Evolutionary conservation across 2,888 invertebrate species (phyloP).

Genomic region (Xylocampa areola): DNA sequence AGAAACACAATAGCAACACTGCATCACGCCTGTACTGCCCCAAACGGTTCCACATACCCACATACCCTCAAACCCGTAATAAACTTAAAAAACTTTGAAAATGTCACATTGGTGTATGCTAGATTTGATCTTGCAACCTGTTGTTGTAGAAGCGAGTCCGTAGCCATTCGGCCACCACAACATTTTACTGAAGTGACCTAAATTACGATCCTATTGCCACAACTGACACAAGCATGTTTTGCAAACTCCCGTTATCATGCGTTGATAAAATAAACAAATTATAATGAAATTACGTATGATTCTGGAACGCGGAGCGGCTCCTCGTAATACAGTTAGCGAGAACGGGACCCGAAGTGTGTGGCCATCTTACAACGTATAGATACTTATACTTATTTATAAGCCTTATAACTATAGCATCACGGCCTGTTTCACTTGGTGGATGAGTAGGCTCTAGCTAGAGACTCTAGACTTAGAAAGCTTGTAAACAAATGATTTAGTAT

Average conservation of each 20-base stretch:
- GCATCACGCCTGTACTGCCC: no score
- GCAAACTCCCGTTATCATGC: background rate
- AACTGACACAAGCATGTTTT: background rate
- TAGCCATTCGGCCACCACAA: no score
- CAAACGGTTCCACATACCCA: no score
- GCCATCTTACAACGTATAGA: conserved; percentile 20
- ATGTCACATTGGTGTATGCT: no score
- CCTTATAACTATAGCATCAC: conserved; percentile 16
- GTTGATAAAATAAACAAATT: conserved; percentile 44
- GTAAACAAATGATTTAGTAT: background rate
- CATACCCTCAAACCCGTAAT: no score
- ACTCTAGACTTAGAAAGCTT: conserved; percentile 6
- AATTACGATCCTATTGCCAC: no score
- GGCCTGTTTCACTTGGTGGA: conserved; percentile 3
- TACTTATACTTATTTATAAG: conserved; percentile 17
- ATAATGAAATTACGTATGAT: conserved; percentile 51
- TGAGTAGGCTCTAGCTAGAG: no score
- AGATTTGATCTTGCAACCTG: no score
- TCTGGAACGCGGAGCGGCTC: conserved; percentile 50
- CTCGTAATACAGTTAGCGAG: conserved; percentile 24
- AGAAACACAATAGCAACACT: no score
- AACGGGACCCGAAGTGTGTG: conserved; percentile 43
- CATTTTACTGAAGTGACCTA: no score
- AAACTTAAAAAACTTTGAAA: no score
- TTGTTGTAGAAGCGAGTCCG: no score